Base-by-base conservation (phyloP, 1,140 invertebrate species). In the Leptonema lineaticorne region DNA sequence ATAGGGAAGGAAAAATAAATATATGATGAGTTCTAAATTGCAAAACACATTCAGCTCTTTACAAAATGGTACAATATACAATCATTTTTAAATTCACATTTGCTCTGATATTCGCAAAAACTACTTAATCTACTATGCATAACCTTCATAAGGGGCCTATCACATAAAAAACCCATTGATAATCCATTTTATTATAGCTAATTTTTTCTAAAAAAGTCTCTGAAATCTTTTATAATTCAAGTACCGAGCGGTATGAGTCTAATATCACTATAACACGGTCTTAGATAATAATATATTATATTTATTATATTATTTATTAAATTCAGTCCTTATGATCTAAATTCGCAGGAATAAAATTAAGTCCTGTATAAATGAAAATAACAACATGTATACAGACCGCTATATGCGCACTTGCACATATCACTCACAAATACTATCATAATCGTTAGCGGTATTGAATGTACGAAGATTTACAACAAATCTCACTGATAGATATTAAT, bases 1-100 rank as follows among this genome's bases (percentile, higher is more conserved):
- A 53, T 53, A 24, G n/a, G 20, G 50, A 20, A 20, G 46, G 16
- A 73, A 73, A 74, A 74, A 76, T 76, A 71, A 75, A 75, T 73
- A 75, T 74, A 74, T 70, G 73, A 73, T 71, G 73, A 73, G 69
- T 64, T 70, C 67, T 73, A 73, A 73, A 41, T 64, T 72, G 73
- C 71, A 74, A 65, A 62, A 57, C 59, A 70, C 58, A 33, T 66
- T 57, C 63, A 37, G 63, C 69, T 69, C 75, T 74, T 77, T 76
- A 76, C 76, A 76, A 75, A 78, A 76, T 76, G 75, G 75, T 78
- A 76, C 75, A 77, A 74, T 71, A 74, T 72, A 73, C 50, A 68
- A 67, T 45, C 53, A 65, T 29, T 60, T 60, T 69, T 63, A 71
- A 50, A 63, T 69, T 67, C 62, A 59, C 26, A 68, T 62, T 64